Conservation (phyloP, 2,113 vertebrate genomes). For the Gymnocephalus cernua region DNA sequence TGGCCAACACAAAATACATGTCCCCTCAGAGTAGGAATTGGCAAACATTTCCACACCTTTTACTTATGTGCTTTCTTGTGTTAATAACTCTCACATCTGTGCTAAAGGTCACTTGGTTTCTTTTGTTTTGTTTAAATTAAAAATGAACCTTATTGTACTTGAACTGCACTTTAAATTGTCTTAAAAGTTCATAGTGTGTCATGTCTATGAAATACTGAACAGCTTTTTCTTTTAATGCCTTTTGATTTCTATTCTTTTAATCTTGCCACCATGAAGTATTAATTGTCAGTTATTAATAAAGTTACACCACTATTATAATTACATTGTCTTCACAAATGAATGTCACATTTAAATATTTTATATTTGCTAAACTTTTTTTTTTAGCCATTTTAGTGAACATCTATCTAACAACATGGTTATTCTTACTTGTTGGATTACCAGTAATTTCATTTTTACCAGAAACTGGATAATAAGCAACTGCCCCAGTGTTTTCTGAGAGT, state of each 20-base stretch:
- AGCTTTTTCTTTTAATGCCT: conserved; percentile 35
- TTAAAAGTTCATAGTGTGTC: conserved; percentile 42
- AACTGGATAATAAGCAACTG: neutral
- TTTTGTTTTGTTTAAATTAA: conserved; percentile 23
- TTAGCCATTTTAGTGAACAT: neutral
- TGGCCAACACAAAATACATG: neutral
- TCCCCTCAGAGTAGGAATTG: neutral
- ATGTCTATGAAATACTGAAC: conserved; percentile 37
- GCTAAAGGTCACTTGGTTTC: neutral
- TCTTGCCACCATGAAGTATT: conserved; percentile 21
- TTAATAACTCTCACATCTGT: conserved; percentile 21
- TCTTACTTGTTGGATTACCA: neutral
- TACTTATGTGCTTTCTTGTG: conserved; percentile 13
- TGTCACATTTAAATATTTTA: conserved; percentile 23
- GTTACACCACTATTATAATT: conserved; percentile 18
- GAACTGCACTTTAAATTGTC: conserved; percentile 54
- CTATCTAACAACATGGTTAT: neutral
- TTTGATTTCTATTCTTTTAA: conserved; percentile 19
- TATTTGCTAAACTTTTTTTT: neutral
- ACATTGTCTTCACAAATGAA: conserved; percentile 35
- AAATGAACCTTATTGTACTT: conserved; percentile 41
- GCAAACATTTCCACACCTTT: conserved; percentile 7
- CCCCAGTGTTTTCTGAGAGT: neutral
- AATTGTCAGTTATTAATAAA: conserved; percentile 59
- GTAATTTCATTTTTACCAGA: neutral